Percentiles rank a stretch among this genome's conserved stretches.
phyloP scores from a whole-genome alignment of 2,113 vertebrate genomes.

The Gnathonemus longibarbis region DNA sequence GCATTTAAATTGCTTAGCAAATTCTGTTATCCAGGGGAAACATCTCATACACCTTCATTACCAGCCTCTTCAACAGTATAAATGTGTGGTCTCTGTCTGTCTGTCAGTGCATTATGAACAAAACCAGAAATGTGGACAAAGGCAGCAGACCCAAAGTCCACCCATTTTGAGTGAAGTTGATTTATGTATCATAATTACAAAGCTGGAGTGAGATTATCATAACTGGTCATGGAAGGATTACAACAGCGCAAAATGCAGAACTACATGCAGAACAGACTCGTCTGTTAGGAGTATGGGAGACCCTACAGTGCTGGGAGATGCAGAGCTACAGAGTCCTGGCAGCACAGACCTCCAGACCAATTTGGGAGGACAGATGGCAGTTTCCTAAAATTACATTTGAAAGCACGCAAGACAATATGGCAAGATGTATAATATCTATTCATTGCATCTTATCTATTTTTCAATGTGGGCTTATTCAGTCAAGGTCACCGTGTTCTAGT shows the following conservation, averaged over 20 bases:
- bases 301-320: not conserved
- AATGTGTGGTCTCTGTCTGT: not conserved
- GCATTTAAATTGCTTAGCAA: not conserved
- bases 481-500: not conserved
- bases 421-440: not conserved
- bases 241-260: not conserved
- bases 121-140: not conserved
- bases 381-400: not conserved
- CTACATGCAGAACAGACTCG: not conserved
- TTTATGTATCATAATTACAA: not conserved
- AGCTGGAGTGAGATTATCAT: not conserved
- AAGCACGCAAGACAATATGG: not conserved
- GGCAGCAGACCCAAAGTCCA: not conserved
- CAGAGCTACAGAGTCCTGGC: not conserved
- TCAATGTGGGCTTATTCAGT: not conserved
- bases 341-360: not conserved
- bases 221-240: not conserved
- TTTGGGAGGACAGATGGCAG: not conserved
- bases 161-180: not conserved
- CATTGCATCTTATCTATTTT: not conserved
- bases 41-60: not conserved
- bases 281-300: not conserved
- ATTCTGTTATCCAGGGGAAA: not conserved
- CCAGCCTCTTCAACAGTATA: not conserved
- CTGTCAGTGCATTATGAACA: not conserved